Percentiles rank a stretch among this genome's conserved stretches.
Conservation (phyloP, 2,888 invertebrate genomes). For the Trichacis sp. region DNA sequence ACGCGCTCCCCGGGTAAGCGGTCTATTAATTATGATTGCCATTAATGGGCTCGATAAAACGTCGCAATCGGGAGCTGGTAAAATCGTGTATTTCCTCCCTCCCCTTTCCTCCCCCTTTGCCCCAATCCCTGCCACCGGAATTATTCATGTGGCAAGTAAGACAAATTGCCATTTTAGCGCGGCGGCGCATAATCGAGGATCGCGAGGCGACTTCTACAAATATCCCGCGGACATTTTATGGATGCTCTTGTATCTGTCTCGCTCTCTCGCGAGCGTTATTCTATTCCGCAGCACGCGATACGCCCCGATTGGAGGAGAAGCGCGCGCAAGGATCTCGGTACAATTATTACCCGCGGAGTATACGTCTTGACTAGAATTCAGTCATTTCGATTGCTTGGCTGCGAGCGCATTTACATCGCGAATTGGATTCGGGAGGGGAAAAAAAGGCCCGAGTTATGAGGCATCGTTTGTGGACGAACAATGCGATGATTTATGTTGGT, state of each 20-base stretch:
- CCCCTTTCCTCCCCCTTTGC: neutral
- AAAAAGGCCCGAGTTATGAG: slow-evolving; percentile 18
- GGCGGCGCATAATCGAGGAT: slow-evolving; percentile 39
- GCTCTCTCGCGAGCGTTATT: slow-evolving; percentile 7
- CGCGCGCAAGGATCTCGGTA: neutral
- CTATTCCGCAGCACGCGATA: slow-evolving; percentile 26
- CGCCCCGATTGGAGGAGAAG: neutral
- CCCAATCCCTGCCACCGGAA: slow-evolving; percentile 29
- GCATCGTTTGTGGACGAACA: slow-evolving; percentile 16
- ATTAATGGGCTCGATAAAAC: slow-evolving; percentile 43
- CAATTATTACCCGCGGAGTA: slow-evolving; percentile 15
- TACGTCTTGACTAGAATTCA: slow-evolving; percentile 20
- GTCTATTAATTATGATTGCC: slow-evolving; percentile 44
- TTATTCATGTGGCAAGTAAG: slow-evolving; percentile 38
- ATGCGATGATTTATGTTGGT: slow-evolving; percentile 36
- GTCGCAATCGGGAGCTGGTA: slow-evolving; percentile 40
- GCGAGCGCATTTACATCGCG: slow-evolving; percentile 22
- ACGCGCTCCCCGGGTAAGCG: slow-evolving; percentile 21
- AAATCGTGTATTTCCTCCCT: slow-evolving; percentile 18
- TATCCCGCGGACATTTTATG: slow-evolving; percentile 39
- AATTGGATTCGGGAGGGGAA: slow-evolving; percentile 22
- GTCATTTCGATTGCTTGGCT: slow-evolving; percentile 29
- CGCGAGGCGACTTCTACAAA: slow-evolving; percentile 34
- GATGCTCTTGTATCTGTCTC: slow-evolving; percentile 30
- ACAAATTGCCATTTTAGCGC: slow-evolving; percentile 43